Evolutionary conservation across 1,140 invertebrate species (phyloP), one percentile per base, ranked within the genome.

Genomic region (Drosophila lacertosa): DNA sequence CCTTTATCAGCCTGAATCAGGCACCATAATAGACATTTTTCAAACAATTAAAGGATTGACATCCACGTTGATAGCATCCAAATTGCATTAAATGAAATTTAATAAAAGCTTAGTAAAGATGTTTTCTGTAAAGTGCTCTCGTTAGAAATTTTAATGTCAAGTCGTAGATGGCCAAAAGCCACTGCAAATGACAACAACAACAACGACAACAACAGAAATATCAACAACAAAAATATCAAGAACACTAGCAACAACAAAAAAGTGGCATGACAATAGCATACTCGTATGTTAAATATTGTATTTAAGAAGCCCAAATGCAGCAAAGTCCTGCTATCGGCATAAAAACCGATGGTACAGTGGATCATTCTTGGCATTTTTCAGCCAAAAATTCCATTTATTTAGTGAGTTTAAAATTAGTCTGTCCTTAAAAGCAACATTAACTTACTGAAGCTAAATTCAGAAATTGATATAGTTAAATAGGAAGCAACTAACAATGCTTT

Each of bases 261-360:
- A 16, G 22, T 39, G 58, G 45, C 16, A 35, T 16, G 22, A 55
- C 66, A 24, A 40, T 10, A 29, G 66, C 40, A 53, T 6, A 64
- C 33, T 51, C n/a, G 3, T 18, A 37, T 51, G 37, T 50, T 47
- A 74, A 84, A 79, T 77, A 77, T 76, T 73, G 58, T 60, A 63
- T 62, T 68, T 58, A 35, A 57, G 44, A 79, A 58, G 59, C 3
- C 65, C 53, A 60, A 79, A 22, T 22, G 20, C 20, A 22, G 20
- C 20, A 22, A 22, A 22, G 20, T n/a, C 13, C n/a, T 39, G 6
- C 13, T 39, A 4, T 40, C 39, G 15, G 39, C 6, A 40, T 16
- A 18, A 40, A 40, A 40, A 40, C 39, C 39, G 4, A 40, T 18
- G 39, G 6, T 7, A 40, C 39, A 40, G 39, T 40, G 39, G 39